Percentiles rank a stretch among this genome's conserved stretches.
phyloP scores from a whole-genome alignment of 2,113 vertebrate genomes.

The Sisor rabdophorus region DNA sequence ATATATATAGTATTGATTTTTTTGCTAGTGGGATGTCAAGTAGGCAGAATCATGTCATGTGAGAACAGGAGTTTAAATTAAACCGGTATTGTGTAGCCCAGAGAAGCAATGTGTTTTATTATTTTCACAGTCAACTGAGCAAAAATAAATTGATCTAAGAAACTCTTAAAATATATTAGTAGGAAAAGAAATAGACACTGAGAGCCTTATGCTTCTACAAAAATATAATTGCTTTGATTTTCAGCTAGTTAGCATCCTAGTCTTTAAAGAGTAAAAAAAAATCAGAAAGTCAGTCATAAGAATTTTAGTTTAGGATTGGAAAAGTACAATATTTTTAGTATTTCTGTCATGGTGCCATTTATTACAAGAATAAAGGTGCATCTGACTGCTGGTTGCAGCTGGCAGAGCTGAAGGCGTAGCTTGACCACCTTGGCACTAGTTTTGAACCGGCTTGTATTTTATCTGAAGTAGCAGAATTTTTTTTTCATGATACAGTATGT shows the following conservation, averaged over 20 bases:
- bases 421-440: too few relatives aligned
- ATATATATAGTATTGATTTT: background rate
- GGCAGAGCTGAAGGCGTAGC: too few relatives aligned
- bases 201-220: conserved; percentile 15
- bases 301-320: background rate
- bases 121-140: conserved; percentile 32
- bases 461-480: too few relatives aligned
- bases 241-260: too few relatives aligned
- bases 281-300: too few relatives aligned
- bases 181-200: conserved; percentile 12
- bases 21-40: conserved; percentile 4
- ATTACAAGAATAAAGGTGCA: too few relatives aligned
- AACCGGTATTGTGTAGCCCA: conserved; percentile 35
- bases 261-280: background rate
- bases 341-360: too few relatives aligned
- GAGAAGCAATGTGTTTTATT: conserved; percentile 19
- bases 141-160: conserved; percentile 27
- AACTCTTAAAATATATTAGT: conserved; percentile 11
- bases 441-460: too few relatives aligned
- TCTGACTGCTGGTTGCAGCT: too few relatives aligned
- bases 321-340: background rate
- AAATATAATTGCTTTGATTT: background rate
- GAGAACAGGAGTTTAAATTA: conserved; percentile 22
- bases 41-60: background rate
- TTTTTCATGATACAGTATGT: too few relatives aligned